phyloP scores from a whole-genome alignment of 2,888 invertebrate genomes.

The Drosophila demipolita region DNA sequence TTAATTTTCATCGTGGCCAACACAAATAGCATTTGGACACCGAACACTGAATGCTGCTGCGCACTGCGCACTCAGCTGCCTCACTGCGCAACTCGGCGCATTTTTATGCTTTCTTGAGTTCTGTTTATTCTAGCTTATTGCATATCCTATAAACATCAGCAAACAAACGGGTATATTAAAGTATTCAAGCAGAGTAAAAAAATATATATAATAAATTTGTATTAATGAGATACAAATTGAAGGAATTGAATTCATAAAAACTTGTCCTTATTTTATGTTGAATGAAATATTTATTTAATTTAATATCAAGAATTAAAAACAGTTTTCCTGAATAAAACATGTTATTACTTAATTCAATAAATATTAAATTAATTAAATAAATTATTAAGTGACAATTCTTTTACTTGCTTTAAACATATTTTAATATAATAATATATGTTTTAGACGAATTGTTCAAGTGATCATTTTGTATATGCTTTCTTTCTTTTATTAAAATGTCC shows the following conservation, averaged over 20 bases:
- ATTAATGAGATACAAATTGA: not conserved
- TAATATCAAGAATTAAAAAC: not conserved
- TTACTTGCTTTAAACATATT: not conserved
- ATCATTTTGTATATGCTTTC: not conserved
- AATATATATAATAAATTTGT: not conserved
- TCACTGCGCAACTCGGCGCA: conserved; percentile 46
- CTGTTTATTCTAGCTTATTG: conserved; percentile 28
- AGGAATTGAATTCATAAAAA: not conserved
- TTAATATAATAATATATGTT: not conserved
- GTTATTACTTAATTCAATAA: not conserved
- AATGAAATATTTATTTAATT: not conserved
- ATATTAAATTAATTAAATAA: not conserved
- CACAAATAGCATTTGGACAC: conserved; percentile 11
- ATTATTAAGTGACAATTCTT: too few species aligned
- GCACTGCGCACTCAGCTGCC: conserved; percentile 41
- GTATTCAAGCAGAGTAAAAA: not conserved
- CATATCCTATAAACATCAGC: conserved; percentile 20
- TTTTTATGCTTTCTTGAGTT: conserved; percentile 62
- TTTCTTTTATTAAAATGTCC: not conserved
- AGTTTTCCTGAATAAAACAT: not conserved
- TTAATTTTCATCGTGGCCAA: conserved; percentile 65
- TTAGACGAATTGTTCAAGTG: not conserved
- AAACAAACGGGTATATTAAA: not conserved
- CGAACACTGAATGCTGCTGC: conserved; percentile 5
- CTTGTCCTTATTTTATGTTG: not conserved